Evolutionary conservation across 1,140 invertebrate species (phyloP).

Genomic region (Medauroidea extradentata): DNA sequence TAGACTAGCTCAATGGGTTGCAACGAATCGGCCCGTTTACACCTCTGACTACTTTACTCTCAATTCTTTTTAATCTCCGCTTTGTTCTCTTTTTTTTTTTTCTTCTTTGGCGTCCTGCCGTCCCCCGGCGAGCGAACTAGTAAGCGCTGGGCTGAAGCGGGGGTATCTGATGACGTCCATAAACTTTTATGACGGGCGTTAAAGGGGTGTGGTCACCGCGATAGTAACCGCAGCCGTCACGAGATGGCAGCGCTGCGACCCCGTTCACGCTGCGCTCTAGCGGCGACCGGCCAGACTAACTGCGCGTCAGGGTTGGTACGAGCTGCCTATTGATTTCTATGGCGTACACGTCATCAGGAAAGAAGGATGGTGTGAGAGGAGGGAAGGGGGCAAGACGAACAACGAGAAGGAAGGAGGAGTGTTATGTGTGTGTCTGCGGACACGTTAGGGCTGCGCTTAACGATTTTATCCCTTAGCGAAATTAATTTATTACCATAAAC

Average conservation of each 20-base stretch:
- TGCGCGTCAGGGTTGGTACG: not conserved
- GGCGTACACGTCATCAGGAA: not conserved
- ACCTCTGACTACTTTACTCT: no score
- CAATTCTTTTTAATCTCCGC: no score
- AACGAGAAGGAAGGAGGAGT: not conserved
- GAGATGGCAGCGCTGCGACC: not conserved
- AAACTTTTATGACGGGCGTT: slow-evolving; percentile 3
- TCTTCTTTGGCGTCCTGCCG: no score
- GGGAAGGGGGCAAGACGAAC: not conserved
- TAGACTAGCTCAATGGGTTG: no score
- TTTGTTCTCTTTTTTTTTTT: no score
- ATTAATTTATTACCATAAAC: no score
- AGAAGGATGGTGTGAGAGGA: no score
- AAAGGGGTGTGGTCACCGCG: slow-evolving; percentile 5
- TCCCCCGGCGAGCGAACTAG: no score
- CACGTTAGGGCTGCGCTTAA: no score
- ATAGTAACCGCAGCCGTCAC: not conserved
- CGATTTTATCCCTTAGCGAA: no score
- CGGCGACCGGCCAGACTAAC: not conserved
- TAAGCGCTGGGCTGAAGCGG: no score
- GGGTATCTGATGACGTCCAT: not conserved
- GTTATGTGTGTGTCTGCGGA: not conserved
- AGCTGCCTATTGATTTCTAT: slow-evolving; percentile 1
- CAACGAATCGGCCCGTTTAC: no score
- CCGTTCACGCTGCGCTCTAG: not conserved